Percentiles rank a stretch among this genome's conserved stretches.
phyloP scores from a whole-genome alignment of 2,797 vertebrate genomes.

The Peromyscus nudipes region DNA sequence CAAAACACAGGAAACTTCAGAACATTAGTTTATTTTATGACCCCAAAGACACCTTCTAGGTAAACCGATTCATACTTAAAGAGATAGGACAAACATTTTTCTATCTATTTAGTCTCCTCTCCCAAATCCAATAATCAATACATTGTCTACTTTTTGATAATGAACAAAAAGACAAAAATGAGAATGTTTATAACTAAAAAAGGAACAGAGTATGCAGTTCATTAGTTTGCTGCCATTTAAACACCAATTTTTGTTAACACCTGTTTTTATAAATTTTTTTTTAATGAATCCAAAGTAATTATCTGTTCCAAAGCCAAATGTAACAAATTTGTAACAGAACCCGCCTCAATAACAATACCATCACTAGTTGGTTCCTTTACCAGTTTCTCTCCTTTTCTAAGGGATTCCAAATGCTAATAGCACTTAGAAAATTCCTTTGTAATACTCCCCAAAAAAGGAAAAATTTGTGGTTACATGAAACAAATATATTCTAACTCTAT shows the following conservation, averaged over 20 bases:
- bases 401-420: constrained; percentile 65
- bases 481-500: constrained; percentile 58
- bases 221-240: constrained; percentile 28
- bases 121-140: constrained; percentile 19
- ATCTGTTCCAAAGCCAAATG: constrained; percentile 12
- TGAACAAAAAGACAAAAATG: constrained; percentile 35
- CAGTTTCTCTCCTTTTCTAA: constrained; percentile 36
- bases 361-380: constrained; percentile 62
- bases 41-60: not conserved
- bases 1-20: constrained; percentile 1
- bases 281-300: constrained; percentile 20
- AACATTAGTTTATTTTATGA: constrained; percentile 36
- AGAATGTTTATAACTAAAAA: constrained; percentile 3
- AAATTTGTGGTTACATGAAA: constrained; percentile 63
- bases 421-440: constrained; percentile 75
- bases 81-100: constrained; percentile 25
- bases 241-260: constrained; percentile 33
- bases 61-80: constrained; percentile 27
- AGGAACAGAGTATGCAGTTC: constrained; percentile 18
- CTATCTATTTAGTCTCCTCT: not conserved
- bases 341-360: not conserved
- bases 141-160: constrained; percentile 25
- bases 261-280: constrained; percentile 49
- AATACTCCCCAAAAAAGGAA: constrained; percentile 73
- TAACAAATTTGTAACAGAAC: constrained; percentile 34